Conservation (phyloP, 2,888 invertebrate species). For the Ptilodon capucinus region DNA sequence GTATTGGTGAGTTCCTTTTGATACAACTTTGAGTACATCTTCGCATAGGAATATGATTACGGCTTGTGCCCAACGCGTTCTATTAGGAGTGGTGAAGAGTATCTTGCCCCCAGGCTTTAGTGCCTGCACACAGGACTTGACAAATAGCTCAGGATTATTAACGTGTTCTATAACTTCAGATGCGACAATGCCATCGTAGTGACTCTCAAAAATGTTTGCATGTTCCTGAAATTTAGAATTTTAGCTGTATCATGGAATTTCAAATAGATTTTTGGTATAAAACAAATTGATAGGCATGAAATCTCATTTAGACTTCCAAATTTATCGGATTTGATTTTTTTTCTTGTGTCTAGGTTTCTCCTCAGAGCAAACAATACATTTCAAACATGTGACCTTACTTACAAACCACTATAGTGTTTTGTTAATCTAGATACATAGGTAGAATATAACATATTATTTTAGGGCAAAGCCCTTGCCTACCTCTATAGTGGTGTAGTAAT, state of each 20-base stretch:
- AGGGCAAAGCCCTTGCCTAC: too few species aligned
- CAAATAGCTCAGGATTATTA: slow-evolving; percentile 84
- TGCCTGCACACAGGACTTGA: slow-evolving; percentile 83
- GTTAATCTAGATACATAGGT: too few species aligned
- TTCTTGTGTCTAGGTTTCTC: too few species aligned
- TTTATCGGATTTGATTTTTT: too few species aligned
- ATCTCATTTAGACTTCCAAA: too few species aligned
- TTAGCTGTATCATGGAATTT: too few species aligned
- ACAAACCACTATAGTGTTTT: too few species aligned
- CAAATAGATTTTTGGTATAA: too few species aligned
- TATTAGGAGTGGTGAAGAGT: slow-evolving; percentile 75
- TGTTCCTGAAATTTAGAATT: slow-evolving; percentile 54
- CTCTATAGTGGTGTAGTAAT: slow-evolving; percentile 24
- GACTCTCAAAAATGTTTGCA: slow-evolving; percentile 56
- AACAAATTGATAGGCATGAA: too few species aligned
- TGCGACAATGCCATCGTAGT: slow-evolving; percentile 90
- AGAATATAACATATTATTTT: too few species aligned
- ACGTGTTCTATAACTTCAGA: slow-evolving; percentile 96
- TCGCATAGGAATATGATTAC: slow-evolving; percentile 87
- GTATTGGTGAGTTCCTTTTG: slow-evolving; percentile 94
- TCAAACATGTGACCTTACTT: too few species aligned
- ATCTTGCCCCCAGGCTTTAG: slow-evolving; percentile 86
- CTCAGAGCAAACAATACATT: too few species aligned
- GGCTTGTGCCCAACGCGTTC: background rate
- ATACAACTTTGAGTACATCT: slow-evolving; percentile 86